Base-by-base conservation (phyloP, 1,140 invertebrate genomes). In the Apis cerana region DNA sequence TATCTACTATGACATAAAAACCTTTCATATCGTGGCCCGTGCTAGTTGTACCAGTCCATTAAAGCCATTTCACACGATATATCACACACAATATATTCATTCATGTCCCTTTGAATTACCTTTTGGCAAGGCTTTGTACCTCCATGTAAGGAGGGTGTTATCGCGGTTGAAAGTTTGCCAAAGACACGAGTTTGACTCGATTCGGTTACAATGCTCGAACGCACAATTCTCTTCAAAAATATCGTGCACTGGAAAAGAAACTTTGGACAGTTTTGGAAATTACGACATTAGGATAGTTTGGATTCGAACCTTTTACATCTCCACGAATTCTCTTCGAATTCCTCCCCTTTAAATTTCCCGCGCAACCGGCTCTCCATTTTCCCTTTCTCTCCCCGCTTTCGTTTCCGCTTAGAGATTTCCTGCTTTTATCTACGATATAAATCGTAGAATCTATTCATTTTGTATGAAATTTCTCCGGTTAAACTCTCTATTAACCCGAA, bases 191-290 rank as follows among this genome's bases (percentile, higher is more conserved):
- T 70, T 43, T 69, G 50, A 89, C 87, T 83, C 84, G 80, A 85
- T 85, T 78, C 79, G 61, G 65, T 80, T 74, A 82, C 82, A 89
- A 81, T 77, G 76, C 27, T 27, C 77, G 85, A 89, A 43, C 33
- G 33, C 84, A 84, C 83, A 87, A 90, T 89, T 85, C 84, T 43
- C 33, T 76, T 61, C 21, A 72, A 79, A 58, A 82, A 70, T 82
- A 82, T 82, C 69, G 75, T 77, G 61, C 59, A 56, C 23, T 43
- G 50, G 58, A 54, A 69, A 72, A 48, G 43, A 74, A 69, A 61
- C 87, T 89, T 89, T 70, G 82, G 88, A 82, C 85, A 74, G 84
- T 27, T 89, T 88, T 82, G 86, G 85, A 87, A 90, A 91, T 48
- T 83, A 72, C 69, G 70, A 23, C 72, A 68, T 70, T 58, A 56